Percentiles rank a stretch among this genome's conserved stretches.
Evolutionary conservation across 2,113 vertebrate genomes (phyloP).

Genomic region (Hemichromis elongatus): DNA sequence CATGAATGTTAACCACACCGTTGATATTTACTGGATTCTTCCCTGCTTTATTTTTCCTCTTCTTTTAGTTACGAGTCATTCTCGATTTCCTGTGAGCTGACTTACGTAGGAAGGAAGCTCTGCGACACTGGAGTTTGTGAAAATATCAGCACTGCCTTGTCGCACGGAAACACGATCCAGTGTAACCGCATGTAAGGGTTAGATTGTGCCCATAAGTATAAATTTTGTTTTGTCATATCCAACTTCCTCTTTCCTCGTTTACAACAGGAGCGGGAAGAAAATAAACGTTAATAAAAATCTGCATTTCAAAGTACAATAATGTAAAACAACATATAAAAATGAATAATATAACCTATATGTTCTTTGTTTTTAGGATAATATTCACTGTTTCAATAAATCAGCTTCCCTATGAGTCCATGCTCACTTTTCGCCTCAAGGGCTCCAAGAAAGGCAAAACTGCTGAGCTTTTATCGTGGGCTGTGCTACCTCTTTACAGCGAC

Average conservation of each 20-base stretch:
- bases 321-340: background rate
- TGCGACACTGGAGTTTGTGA: constrained; percentile 55
- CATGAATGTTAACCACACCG: background rate
- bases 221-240: background rate
- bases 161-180: constrained; percentile 53
- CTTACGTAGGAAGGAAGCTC: constrained; percentile 36
- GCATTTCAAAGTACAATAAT: background rate
- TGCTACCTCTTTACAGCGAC: constrained; percentile 62
- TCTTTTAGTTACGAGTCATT: constrained; percentile 62
- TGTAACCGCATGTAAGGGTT: constrained; percentile 65
- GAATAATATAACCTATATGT: background rate
- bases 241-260: background rate
- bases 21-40: background rate
- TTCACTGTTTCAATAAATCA: constrained; percentile 58
- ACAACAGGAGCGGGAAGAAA: background rate
- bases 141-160: constrained; percentile 68
- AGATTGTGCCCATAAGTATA: background rate
- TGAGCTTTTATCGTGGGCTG: constrained; percentile 64
- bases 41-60: background rate
- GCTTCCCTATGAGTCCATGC: constrained; percentile 69
- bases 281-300: background rate
- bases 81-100: constrained; percentile 63
- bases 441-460: constrained; percentile 57
- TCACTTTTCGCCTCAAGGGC: constrained; percentile 63
- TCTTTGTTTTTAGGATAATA: constrained; percentile 54